These are phyloP conservation scores for Alouatta palliata DNA, from an alignment of 2,113 vertebrate genomes.

Conservation along the genomic window DNA sequence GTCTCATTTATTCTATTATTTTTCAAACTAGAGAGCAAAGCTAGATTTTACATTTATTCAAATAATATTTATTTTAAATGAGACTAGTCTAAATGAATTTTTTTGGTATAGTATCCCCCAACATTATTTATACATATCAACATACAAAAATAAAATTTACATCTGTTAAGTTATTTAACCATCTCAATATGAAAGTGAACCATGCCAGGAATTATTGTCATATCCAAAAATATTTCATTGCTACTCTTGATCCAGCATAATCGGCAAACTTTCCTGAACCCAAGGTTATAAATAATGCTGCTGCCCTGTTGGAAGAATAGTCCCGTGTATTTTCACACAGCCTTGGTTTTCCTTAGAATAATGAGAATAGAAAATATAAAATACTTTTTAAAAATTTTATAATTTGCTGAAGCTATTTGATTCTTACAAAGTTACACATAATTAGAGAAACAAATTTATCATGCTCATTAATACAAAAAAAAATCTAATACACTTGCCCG, in stretches of 20 bases:
- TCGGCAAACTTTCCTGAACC: background rate
- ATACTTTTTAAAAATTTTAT: background rate
- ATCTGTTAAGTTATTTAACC: background rate
- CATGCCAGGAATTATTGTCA: background rate
- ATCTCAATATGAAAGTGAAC: background rate
- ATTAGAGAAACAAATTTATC: background rate
- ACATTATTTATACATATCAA: background rate
- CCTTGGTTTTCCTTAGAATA: background rate
- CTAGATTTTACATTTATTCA: background rate
- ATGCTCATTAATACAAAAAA: background rate
- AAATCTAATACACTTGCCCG: background rate
- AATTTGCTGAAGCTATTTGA: background rate
- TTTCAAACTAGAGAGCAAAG: background rate
- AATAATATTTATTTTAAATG: constrained; percentile 16
- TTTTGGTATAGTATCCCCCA: background rate
- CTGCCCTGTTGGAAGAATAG: background rate
- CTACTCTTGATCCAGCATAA: background rate
- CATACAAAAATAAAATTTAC: constrained; percentile 20
- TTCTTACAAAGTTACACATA: background rate
- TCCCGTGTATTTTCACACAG: background rate
- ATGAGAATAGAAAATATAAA: background rate
- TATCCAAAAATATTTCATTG: background rate
- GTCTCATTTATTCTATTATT: background rate
- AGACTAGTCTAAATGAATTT: background rate
- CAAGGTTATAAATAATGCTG: background rate